Base-by-base conservation (phyloP, 2,113 vertebrate genomes). In the Odontophorus gujanensis region DNA sequence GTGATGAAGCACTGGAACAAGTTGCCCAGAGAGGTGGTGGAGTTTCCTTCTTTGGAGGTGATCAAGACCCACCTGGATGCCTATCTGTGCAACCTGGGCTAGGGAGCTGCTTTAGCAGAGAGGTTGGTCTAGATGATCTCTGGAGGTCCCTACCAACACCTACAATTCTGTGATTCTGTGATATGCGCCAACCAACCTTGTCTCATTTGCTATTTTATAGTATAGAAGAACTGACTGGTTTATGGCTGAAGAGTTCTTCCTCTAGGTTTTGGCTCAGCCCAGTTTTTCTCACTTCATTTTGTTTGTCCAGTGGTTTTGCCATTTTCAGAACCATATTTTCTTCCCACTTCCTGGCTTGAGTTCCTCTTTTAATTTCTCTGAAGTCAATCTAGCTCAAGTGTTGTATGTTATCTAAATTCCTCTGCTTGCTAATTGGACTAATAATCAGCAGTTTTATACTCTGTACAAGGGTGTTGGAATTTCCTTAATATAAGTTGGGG, bases 381-480 rank as follows among this genome's bases (percentile, higher is more conserved):
- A 79, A 62, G 82, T 85, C 9, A 87, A 43, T 62, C 55, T 62
- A 85, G 48, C 38, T 94, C 71, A 62, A 95, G 40, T 89, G 62
- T 68, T 66, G 62, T 79, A 79, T 72, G 81, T 89, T 40, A 66
- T 72, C 81, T 89, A 81, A 86, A 90, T 84, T 50, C 36, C 26
- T 48, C 78, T 72, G 58, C 86, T 86, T 45, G 19, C 48, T 89
- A 83, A 78, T 71, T 95, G 83, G 67, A 85, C 59, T 90, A 90
- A 90, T 86, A 61, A 71, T 89, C 57, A 26, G 30, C 83, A 81
- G 81, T 92, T 93, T 71, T 68, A 68, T 58, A 26, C 73, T 53
- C 34, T 81, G 11, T 58, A 43, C 36, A 84, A 65, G 62, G 51
- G 38, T 51, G 34, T 4, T 65, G 91, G 62, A 88, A 81, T 88